Base-by-base conservation (phyloP, 2,797 vertebrate species). In the Onychomys leucogaster region DNA sequence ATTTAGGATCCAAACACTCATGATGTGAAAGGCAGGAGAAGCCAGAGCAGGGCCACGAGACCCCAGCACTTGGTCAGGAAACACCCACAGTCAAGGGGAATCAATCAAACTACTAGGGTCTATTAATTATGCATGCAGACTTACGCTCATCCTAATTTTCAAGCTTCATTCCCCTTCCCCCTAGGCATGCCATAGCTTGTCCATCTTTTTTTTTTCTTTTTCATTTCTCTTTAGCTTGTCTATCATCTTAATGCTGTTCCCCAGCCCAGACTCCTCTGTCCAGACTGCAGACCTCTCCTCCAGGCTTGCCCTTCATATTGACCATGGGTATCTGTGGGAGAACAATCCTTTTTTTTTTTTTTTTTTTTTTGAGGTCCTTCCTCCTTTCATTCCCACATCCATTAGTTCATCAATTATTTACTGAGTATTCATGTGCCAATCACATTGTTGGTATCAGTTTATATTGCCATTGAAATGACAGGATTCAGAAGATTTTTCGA, bases 91-190 rank as follows among this genome's bases (percentile, higher is more conserved):
- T 69, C 77, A 21, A 41, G n/a, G 61, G 52, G 23, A 46, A 0
- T 25, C 1, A 3, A 34, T 65, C 71, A 4, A 0, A 7, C 55
- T n/a, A 43, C 21, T 17, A 41, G 21, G 41, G 46, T 37, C 59
- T 17, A 2, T 57, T 78, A 29, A 57, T 46, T 52, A 49, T 0
- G 3, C 65, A 52, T 9, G 17, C 63, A 61, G 55, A 32, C 34
- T 95, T 86, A 32, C 61, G 95, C 78, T 69, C 73, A 73, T 85
- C 49, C n/a, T 84, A 6, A 69, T 21, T 78, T 37, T 41, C 34
- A 37, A 19, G 27, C 61, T 75, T n/a, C 41, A 14, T 77, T 3
- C 10, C 87, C 52, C 46, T 8, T 23, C 32, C 0, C 0, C 84
- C 57, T n/a, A n/a, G n/a, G n/a, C n/a, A n/a, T n/a, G n/a, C n/a